Evolutionary conservation across 2,888 invertebrate genomes (phyloP), one percentile per base, ranked within the genome.

Genomic region (Volucella zonaria): DNA sequence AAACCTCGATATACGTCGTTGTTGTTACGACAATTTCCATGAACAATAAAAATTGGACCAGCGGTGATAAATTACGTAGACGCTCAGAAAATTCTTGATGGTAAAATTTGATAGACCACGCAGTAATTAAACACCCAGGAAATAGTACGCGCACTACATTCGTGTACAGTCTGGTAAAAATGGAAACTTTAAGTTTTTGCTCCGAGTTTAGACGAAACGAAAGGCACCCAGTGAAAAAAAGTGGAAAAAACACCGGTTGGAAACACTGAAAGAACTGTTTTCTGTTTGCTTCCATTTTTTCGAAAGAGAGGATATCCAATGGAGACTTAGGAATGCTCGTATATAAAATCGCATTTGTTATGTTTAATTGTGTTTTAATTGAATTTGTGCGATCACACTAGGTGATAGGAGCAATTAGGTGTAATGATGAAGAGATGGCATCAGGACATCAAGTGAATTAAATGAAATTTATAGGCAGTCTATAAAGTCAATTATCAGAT

Each of bases 11-110:
- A 56, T 90, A 91, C 11, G 87, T 88, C 0, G 87, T 8, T 0
- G 80, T 58, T n/a, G 88, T 81, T 2, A 87, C 73, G 0, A 89
- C 31, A 10, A 88, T 86, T 74, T 91, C 91, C 71, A 89, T 87
- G 0, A 62, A 40, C 3, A 89, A 76, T 9, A 91, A 77, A 0
- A 89, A 86, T 75, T 89, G 88, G 0, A 89, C 67, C 8, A 91
- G 76, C 0, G 90, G 90, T 38, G 89, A 87, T 2, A 91, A 75
- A 9, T 80, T 4, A 73, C 86, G 8, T 88, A 87, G 87, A 88
- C 87, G n/a, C 8, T 78, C 14, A 3, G 88, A 82, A 75, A 88
- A 88, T 23, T 87, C 75, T 0, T 76, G 47, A 64, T 89, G 85
- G 8, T 43, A 70, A 0, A 88, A 38, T 70, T 91, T 91, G 0